Conservation (phyloP, 2,113 vertebrate genomes). For the Hucho hucho region DNA sequence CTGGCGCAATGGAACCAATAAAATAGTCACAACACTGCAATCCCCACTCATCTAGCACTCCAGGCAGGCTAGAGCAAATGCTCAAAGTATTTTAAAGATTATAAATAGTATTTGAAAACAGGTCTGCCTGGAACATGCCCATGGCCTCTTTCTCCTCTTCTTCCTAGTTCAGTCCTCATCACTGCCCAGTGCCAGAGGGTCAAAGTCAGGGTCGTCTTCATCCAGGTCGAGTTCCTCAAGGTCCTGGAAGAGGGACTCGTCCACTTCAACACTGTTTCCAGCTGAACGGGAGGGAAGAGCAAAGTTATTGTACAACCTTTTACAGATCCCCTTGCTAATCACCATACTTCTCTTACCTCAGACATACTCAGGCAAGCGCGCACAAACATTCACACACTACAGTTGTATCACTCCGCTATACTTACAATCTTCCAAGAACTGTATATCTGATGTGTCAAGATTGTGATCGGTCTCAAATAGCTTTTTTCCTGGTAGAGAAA, state of each 20-base stretch:
- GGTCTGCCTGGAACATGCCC: no score
- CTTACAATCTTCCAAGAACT: slow-evolving; percentile 95
- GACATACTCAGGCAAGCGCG: not conserved
- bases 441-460: slow-evolving; percentile 96
- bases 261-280: slow-evolving; percentile 94
- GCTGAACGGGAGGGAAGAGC: slow-evolving; percentile 62
- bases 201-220: slow-evolving; percentile 91
- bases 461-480: slow-evolving; percentile 98
- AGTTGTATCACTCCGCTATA: not conserved
- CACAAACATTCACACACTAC: not conserved
- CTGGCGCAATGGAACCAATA: no score
- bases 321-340: not conserved
- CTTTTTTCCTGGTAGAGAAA: slow-evolving; percentile 84
- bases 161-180: slow-evolving; percentile 74
- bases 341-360: not conserved
- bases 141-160: not conserved
- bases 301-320: not conserved
- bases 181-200: slow-evolving; percentile 85
- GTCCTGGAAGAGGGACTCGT: slow-evolving; percentile 97
- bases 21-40: no score
- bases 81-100: no score
- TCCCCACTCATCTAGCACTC: no score
- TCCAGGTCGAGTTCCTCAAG: slow-evolving; percentile 95
- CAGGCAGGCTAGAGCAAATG: no score
- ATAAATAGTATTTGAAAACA: no score